A percentile compares a stretch with the other conserved stretches of the same genome.
Evolutionary conservation across 2,797 vertebrate species (phyloP).

Genomic region (Periophthalmus magnuspinnatus): DNA sequence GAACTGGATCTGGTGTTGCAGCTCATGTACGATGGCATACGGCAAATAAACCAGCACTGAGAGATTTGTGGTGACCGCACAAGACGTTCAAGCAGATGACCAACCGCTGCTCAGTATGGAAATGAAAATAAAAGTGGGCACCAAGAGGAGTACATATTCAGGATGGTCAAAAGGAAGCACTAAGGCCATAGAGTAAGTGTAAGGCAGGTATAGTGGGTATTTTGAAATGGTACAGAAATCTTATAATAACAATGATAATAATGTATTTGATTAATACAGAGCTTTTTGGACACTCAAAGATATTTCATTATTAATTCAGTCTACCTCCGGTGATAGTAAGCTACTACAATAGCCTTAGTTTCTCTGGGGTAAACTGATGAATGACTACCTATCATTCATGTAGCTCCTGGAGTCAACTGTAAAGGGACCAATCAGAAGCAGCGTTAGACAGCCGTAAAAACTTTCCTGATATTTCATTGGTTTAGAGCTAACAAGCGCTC

Average conservation of each 20-base stretch:
- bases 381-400: no score
- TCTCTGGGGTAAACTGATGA: no score
- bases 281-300: no score
- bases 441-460: no score
- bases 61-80: conserved; percentile 67
- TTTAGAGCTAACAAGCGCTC: no score
- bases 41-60: conserved; percentile 63
- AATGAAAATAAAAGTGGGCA: conserved; percentile 30
- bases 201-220: background rate
- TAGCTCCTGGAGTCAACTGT: no score
- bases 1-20: conserved; percentile 34
- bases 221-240: background rate
- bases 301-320: no score
- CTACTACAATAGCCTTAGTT: no score
- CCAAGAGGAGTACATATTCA: conserved; percentile 8
- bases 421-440: no score
- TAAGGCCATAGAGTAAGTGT: background rate
- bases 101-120: conserved; percentile 19
- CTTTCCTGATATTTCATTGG: no score
- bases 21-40: conserved; percentile 52
- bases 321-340: no score
- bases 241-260: background rate
- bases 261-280: no score
- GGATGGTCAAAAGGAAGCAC: background rate
- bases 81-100: conserved; percentile 40